These are phyloP conservation scores for Cheilosia impressa DNA, from an alignment of 2,888 invertebrate genomes.

Conservation along the genomic window DNA sequence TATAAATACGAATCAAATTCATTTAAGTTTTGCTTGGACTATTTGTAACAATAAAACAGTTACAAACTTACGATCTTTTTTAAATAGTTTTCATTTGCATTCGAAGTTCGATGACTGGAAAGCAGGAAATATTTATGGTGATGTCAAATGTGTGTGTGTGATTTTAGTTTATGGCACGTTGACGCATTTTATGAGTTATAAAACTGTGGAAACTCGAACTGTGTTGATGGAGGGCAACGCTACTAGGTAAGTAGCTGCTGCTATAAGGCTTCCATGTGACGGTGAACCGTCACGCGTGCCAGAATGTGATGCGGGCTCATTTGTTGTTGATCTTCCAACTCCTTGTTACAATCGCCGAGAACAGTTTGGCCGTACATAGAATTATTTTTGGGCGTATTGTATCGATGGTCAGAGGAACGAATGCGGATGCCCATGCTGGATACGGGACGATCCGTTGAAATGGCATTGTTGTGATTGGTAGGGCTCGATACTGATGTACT, in stretches of 20 bases:
- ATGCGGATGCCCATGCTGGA: constrained; percentile 77
- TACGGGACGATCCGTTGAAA: constrained; percentile 42
- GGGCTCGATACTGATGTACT: constrained; percentile 84
- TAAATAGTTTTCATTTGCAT: constrained; percentile 13
- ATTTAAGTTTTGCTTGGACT: constrained; percentile 7
- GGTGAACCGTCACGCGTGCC: constrained; percentile 95
- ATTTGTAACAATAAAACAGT: constrained; percentile 29
- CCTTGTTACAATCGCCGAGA: constrained; percentile 67
- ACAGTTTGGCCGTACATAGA: constrained; percentile 80
- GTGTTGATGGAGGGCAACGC: neutral
- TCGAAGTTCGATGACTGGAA: constrained; percentile 1
- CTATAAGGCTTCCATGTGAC: constrained; percentile 91
- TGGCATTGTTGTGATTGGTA: constrained; percentile 77
- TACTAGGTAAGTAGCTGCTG: constrained; percentile 77
- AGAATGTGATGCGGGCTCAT: constrained; percentile 86
- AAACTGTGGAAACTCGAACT: neutral
- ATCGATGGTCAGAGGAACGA: constrained; percentile 82
- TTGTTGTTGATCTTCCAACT: constrained; percentile 62
- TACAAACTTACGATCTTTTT: constrained; percentile 6
- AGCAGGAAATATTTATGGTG: neutral
- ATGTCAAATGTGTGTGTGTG: neutral
- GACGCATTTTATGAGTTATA: neutral
- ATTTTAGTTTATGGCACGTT: constrained; percentile 42
- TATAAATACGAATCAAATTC: constrained; percentile 6
- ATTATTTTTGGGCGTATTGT: constrained; percentile 77